Conservation (phyloP, 2,888 invertebrate genomes). For the Drosophila histrio region DNA sequence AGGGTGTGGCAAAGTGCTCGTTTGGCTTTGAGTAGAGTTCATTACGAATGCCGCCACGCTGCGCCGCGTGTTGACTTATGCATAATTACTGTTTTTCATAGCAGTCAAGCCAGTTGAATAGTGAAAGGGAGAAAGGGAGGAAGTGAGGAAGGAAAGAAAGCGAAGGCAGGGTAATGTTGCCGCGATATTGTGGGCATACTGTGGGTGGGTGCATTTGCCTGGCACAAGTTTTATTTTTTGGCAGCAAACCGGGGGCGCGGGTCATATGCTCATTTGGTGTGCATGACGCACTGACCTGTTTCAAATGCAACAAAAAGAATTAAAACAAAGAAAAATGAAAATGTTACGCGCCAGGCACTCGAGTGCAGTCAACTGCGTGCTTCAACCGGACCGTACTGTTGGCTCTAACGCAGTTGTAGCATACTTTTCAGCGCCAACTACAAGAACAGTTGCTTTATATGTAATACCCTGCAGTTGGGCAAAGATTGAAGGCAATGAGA, state of each 20-base stretch:
- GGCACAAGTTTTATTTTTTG: constrained; percentile 42
- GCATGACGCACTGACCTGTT: constrained; percentile 78
- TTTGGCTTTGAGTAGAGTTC: constrained; percentile 76
- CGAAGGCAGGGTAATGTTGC: neutral
- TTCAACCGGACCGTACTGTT: neutral
- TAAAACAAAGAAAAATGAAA: constrained; percentile 24
- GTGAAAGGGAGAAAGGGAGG: neutral
- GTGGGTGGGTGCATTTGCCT: constrained; percentile 8
- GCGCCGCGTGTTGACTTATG: constrained; percentile 78
- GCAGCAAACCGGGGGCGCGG: constrained; percentile 17
- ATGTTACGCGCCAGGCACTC: constrained; percentile 35
- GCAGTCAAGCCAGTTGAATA: constrained; percentile 18
- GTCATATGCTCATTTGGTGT: constrained; percentile 79
- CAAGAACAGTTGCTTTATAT: constrained; percentile 11
- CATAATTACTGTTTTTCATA: constrained; percentile 74
- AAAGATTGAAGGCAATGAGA: neutral
- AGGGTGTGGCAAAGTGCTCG: constrained; percentile 61
- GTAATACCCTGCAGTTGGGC: constrained; percentile 34
- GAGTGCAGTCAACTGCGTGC: constrained; percentile 67
- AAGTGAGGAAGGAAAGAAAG: neutral
- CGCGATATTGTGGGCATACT: neutral
- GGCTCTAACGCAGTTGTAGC: constrained; percentile 35
- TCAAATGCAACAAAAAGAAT: constrained; percentile 61
- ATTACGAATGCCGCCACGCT: constrained; percentile 74
- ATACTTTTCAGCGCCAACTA: constrained; percentile 51